Conservation (phyloP, 2,888 invertebrate genomes). For the Teleogryllus oceanicus region DNA sequence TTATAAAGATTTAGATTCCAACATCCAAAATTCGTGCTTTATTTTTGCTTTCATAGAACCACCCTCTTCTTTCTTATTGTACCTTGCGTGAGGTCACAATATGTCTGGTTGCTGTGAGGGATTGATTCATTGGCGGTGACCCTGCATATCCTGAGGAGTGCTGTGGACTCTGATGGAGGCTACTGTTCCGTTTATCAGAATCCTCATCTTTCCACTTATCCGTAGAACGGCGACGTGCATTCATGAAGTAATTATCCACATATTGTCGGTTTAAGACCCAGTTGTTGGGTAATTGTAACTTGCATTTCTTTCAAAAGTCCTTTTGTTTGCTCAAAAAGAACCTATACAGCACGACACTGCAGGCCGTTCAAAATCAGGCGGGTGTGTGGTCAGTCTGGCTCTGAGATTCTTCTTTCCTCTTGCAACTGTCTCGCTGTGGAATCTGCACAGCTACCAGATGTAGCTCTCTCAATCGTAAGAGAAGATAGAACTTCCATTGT, state of each 20-base stretch:
- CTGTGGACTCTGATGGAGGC: constrained; percentile 29
- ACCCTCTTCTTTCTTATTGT: constrained; percentile 37
- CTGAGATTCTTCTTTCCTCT: too few species aligned
- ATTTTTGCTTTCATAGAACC: constrained; percentile 36
- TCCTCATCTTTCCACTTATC: constrained; percentile 98
- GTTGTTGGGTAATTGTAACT: constrained; percentile 95
- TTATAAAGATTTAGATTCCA: neutral
- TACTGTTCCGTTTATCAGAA: constrained; percentile 55
- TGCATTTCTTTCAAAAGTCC: constrained; percentile 99
- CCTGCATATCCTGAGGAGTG: constrained; percentile 35
- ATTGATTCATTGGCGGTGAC: constrained; percentile 31
- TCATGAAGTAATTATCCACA: constrained; percentile 99
- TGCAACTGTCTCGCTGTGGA: too few species aligned
- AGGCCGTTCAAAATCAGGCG: too few species aligned
- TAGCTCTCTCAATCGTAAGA: too few species aligned
- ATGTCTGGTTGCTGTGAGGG: constrained; percentile 37
- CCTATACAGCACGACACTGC: too few species aligned
- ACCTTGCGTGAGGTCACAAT: constrained; percentile 40
- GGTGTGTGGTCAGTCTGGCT: too few species aligned
- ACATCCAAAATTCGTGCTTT: neutral
- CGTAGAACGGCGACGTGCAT: constrained; percentile 92
- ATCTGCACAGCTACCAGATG: too few species aligned
- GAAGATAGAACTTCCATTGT: too few species aligned
- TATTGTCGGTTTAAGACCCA: constrained; percentile 94
- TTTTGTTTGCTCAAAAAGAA: constrained; percentile 82